These are phyloP conservation scores for Sitta carolinensis DNA, from an alignment of 2,797 vertebrate species.

Conservation along the genomic window DNA sequence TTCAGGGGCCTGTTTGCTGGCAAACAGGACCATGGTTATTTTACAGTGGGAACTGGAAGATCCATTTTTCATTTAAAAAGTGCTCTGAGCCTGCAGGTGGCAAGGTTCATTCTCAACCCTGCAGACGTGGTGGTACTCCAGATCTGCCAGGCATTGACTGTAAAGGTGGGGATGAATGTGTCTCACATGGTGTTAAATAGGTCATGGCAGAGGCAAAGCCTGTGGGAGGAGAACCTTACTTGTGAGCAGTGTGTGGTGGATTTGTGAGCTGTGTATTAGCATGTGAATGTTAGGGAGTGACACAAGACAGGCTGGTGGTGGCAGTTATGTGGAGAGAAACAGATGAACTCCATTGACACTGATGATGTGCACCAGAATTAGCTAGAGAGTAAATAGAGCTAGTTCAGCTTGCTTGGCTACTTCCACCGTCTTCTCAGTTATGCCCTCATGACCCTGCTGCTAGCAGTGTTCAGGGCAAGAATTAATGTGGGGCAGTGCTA, in stretches of 20 bases:
- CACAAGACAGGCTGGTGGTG: neutral
- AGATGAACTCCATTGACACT: neutral
- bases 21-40: neutral
- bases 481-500: neutral
- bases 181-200: neutral
- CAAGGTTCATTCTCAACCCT: neutral
- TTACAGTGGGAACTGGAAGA: neutral
- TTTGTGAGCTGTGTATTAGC: neutral
- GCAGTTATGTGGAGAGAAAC: neutral
- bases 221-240: neutral
- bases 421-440: neutral
- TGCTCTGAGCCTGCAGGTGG: neutral
- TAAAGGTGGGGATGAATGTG: neutral
- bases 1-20: neutral
- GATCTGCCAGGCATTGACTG: neutral
- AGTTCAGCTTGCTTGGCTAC: neutral
- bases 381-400: neutral
- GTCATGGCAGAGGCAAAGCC: neutral
- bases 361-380: neutral
- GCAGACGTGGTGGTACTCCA: rapidly evolving
- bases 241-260: neutral
- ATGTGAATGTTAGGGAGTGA: neutral
- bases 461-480: neutral
- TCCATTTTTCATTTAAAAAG: neutral
- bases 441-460: neutral